These are phyloP conservation scores for Sapajus apella DNA, from an alignment of 2,113 vertebrate genomes.

Conservation along the genomic window DNA sequence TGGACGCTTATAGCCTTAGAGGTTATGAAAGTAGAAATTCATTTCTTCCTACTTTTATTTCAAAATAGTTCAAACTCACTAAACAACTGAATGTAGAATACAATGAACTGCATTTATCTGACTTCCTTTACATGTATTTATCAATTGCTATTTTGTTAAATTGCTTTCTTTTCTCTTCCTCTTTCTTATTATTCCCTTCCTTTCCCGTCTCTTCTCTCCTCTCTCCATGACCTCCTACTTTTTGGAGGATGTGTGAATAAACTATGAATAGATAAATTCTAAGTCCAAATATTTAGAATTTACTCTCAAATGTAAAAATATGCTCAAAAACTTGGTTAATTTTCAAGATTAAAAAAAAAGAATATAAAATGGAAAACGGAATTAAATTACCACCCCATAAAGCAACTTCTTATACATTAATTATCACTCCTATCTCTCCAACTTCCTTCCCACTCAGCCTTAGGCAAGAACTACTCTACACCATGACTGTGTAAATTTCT, in stretches of 20 bases:
- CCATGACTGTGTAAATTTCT: background rate
- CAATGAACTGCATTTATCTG: background rate
- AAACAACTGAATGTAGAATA: background rate
- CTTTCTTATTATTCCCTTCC: background rate
- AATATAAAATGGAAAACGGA: background rate
- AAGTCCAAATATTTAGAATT: too few relatives aligned
- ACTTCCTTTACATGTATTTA: background rate
- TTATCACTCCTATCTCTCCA: rapidly evolving
- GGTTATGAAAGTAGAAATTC: background rate
- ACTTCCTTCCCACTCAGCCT: background rate
- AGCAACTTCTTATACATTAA: background rate
- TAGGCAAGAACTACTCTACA: background rate
- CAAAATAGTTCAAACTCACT: background rate
- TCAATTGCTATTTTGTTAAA: background rate
- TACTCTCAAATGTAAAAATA: background rate
- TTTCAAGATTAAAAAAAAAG: background rate
- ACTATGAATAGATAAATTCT: background rate
- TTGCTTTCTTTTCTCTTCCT: background rate
- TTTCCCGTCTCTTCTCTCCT: background rate
- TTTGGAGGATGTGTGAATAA: background rate
- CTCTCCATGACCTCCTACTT: background rate
- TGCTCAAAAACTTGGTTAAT: background rate
- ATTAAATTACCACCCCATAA: background rate
- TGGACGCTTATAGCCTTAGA: background rate
- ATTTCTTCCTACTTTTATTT: background rate